Base-by-base conservation (phyloP, 2,888 invertebrate species). In the Acleris holmiana region DNA sequence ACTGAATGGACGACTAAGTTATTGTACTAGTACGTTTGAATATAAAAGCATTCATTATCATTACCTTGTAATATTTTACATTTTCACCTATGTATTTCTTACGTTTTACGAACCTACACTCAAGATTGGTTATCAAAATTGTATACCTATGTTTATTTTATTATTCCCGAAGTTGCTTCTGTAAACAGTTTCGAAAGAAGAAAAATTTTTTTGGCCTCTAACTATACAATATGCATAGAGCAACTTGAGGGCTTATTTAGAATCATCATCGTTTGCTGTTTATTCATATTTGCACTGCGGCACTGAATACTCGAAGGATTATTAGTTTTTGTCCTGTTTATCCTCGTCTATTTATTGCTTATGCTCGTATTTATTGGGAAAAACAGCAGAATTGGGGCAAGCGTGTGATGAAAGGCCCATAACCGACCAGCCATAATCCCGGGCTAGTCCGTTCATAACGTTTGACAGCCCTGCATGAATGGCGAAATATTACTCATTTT, bases 391-490 rank as follows among this genome's bases (percentile, higher is more conserved):
- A 50, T 17, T 44, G 23, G 35, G 29, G 21, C 18, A 23, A 19
- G 23, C n/a, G 18, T 17, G 47, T 48, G 49, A 59, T 41, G 55
- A 60, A 64, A 65, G 58, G 15, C 49, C 44, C 44, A n/a, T 60
- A 55, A 55, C 44, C 49, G 49, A 44, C 54, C 19, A 54, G 46
- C 47, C 56, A 23, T 65, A 65, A 65, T 65, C 55, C 60, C 25
- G 48, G 49, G 18, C 51, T 57, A 46, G 57, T 10, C 54, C 46
- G 44, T 65, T 65, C 50, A 53, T 65, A 65, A 60, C 23, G 23
- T 65, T 55, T 65, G 65, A 64, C 64, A 64, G 48, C 49, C 54
- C 21, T 29, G 25, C 29, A 57, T 56, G 54, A 65, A 49, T 23
- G 44, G 21, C 19, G 53, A 18, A 55, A 65, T 65, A 55, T 55